Conservation (phyloP, 1,140 invertebrate species). For the Dendrolimus punctatus region DNA sequence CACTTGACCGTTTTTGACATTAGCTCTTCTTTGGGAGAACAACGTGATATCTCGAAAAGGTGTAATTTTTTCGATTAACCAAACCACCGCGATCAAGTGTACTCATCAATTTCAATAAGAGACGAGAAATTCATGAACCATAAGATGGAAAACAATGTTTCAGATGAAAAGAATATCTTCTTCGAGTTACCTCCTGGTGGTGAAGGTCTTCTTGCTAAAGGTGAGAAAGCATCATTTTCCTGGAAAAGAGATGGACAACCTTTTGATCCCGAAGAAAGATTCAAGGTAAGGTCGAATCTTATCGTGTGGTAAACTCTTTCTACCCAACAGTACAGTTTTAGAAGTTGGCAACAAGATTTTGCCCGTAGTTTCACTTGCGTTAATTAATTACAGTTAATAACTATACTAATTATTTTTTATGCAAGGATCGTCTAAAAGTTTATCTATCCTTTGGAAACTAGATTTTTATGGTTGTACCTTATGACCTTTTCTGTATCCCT, state of each 20-base stretch:
- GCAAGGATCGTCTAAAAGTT: no score
- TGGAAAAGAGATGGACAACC: slow-evolving; percentile 93
- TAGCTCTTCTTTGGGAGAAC: no score
- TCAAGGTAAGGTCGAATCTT: slow-evolving; percentile 78
- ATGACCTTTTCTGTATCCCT: no score
- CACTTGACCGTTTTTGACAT: no score
- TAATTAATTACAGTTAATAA: no score
- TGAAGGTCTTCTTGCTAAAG: slow-evolving; percentile 78
- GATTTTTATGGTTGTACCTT: no score
- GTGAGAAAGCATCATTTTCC: slow-evolving; percentile 86
- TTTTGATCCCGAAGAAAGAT: slow-evolving; percentile 93
- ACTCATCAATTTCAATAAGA: not conserved
- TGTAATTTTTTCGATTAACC: not conserved
- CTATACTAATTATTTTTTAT: no score
- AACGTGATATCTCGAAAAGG: no score
- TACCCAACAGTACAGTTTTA: no score
- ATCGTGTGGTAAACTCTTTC: not conserved
- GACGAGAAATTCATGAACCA: not conserved
- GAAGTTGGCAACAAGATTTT: no score
- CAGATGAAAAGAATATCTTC: slow-evolving; percentile 87
- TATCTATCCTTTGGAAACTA: no score
- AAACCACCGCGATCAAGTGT: not conserved
- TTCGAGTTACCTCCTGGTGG: slow-evolving; percentile 77
- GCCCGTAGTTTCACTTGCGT: no score
- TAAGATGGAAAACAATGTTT: slow-evolving; percentile 1